These are phyloP conservation scores for Solenodon paradoxus DNA, from an alignment of 2,113 vertebrate genomes.

Conservation along the genomic window DNA sequence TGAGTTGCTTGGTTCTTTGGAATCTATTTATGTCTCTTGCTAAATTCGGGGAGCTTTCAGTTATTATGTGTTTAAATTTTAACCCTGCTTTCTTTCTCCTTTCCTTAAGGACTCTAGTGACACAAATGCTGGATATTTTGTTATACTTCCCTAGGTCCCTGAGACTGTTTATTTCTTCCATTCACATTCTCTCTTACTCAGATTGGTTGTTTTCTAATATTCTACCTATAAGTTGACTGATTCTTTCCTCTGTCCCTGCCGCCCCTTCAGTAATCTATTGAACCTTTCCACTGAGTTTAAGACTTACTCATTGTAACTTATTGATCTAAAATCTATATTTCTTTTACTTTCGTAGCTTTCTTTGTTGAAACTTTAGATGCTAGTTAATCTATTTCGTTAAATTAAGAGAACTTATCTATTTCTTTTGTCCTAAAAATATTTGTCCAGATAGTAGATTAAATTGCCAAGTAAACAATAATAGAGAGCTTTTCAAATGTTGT, in stretches of 20 bases:
- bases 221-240: not conserved
- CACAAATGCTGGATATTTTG: not conserved
- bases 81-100: not conserved
- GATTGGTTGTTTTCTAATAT: not conserved
- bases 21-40: not conserved
- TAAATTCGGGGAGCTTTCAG: not conserved
- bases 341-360: not conserved
- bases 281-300: not conserved
- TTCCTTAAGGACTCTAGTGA: not conserved
- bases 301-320: not conserved
- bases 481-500: not conserved
- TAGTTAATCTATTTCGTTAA: not conserved
- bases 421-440: constrained; percentile 35
- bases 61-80: not conserved
- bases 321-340: not conserved
- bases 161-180: not conserved
- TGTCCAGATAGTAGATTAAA: not conserved
- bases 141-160: not conserved
- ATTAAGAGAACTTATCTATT: not conserved
- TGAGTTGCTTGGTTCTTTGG: not conserved
- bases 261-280: not conserved
- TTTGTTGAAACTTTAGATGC: not conserved
- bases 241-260: not conserved
- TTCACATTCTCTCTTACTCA: not conserved
- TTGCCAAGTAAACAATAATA: not conserved